Evolutionary conservation across 2,888 invertebrate species (phyloP).

Genomic region (Eupithecia pulchellata): DNA sequence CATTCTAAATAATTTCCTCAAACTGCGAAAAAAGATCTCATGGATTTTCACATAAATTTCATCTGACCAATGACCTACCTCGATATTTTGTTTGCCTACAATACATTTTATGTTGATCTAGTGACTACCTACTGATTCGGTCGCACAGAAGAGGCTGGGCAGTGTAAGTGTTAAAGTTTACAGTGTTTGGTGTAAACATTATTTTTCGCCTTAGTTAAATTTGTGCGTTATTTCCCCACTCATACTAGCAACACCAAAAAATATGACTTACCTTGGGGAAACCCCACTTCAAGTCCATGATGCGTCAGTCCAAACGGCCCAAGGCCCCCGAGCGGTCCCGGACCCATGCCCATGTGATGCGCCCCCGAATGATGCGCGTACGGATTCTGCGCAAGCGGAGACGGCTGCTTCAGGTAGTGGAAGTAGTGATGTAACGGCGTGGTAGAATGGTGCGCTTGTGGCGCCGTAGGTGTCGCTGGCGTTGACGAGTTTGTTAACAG

Average conservation of each 20-base stretch:
- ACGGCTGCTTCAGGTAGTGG: conserved; percentile 85
- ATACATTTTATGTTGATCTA: too few species aligned
- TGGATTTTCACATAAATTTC: neutral
- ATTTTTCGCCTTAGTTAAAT: neutral
- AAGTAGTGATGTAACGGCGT: conserved; percentile 85
- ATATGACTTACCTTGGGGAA: conserved; percentile 76
- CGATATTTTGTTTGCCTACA: too few species aligned
- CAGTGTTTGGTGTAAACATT: too few species aligned
- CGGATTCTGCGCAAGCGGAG: conserved; percentile 79
- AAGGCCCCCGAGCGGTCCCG: conserved; percentile 77
- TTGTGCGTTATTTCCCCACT: neutral
- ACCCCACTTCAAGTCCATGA: conserved; percentile 80
- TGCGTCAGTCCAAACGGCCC: conserved; percentile 81
- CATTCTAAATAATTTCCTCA: too few species aligned
- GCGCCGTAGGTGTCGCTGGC: conserved; percentile 69
- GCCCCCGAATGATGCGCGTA: conserved; percentile 79
- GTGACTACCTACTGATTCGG: too few species aligned
- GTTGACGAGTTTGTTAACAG: conserved; percentile 79
- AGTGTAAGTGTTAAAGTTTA: neutral
- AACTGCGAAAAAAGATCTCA: too few species aligned
- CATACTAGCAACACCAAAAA: neutral
- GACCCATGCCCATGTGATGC: conserved; percentile 85
- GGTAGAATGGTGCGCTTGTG: conserved; percentile 80
- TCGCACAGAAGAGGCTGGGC: too few species aligned
- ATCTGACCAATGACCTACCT: too few species aligned